Base-by-base conservation (phyloP, 2,113 vertebrate species). In the Himantopus leucocephalus region DNA sequence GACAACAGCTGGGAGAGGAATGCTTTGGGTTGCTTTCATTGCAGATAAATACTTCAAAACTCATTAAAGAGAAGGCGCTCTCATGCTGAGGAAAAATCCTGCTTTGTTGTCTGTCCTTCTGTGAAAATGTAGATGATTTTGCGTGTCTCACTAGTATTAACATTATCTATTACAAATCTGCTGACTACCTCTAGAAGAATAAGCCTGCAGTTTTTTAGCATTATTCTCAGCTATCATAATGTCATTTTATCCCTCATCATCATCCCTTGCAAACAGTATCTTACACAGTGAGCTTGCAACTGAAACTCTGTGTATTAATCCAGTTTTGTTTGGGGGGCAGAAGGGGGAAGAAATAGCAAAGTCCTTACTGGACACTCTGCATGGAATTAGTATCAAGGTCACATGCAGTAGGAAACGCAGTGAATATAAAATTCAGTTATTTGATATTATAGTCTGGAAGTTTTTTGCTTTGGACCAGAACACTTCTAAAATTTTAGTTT, bases 41-140 rank as follows among this genome's bases (percentile, higher is more conserved):
- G 32, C n/a, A 77, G 35, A 95, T 85, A 94, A 94, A 88, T 68
- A 67, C 77, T 87, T 91, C 41, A 94, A 55, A 96, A 96, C 53
- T 76, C 70, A 56, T 83, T 87, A 63, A 86, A 76, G 45, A 85
- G 80, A 68, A 39, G 20, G 12, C 21, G 89, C n/a, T 88, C 79
- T 88, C 53, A 74, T 91, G 71, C 75, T 76, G 71, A 45, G 53
- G 39, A 52, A 58, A 87, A 88, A 47, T 68, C 10, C 23, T 66
- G 26, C 91, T 86, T 92, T 67, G 47, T 76, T 92, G 55, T 59
- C 24, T 82, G 4, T 70, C n/a, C 29, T 88, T 94, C 47, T 22
- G 27, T 93, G 30, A 75, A 90, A 74, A 52, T 9, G 7, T 47
- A 37, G 41, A 82, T 11, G 45, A 58, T 88, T 86, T 67, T 67